Base-by-base conservation (phyloP, 2,797 vertebrate species). In the Sebastes nivosus region DNA sequence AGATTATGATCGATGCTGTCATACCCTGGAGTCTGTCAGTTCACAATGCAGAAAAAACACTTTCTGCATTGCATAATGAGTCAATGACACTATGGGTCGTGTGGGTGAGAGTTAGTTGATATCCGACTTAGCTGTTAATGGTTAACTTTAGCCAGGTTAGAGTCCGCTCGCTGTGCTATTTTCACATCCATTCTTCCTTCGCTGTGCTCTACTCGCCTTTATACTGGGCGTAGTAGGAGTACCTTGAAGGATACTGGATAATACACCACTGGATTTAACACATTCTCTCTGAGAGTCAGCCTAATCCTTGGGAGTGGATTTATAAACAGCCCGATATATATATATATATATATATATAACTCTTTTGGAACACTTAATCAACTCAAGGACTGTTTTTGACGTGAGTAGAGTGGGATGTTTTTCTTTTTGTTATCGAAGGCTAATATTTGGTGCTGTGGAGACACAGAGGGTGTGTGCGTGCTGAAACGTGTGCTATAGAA, bases 101-200 rank as follows among this genome's bases (percentile, higher is more conserved):
- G 11, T 50, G 54, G 72, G 67, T 69, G n/a, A 74, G 72, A 75
- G 79, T 81, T 66, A 59, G 80, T 70, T 82, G 76, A 85, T 80
- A 87, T 80, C 81, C 42, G 30, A 77, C 59, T 60, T 70, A 50
- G 30, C 81, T 79, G 93, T 96, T 91, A 96, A 96, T 96, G 81
- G 87, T 95, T 96, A 95, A 94, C 95, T 61, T 1, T 11, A 61
- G 71, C 10, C 82, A 93, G 94, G 94, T 93, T 92, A 93, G 92
- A 93, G 95, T 96, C 92, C 93, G 72, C 80, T 85, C 38, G 3
- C 79, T 65, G 46, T 59, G 78, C 67, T 72, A 52, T 82, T 63
- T 73, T 89, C 79, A 75, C 12, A 3, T 87, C 73, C 82, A 83
- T 87, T 93, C 77, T 79, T 75, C 34, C 27, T 64, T 38, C 25